Conservation (phyloP, 1,140 invertebrate species). For the Phymastichus coffea region DNA sequence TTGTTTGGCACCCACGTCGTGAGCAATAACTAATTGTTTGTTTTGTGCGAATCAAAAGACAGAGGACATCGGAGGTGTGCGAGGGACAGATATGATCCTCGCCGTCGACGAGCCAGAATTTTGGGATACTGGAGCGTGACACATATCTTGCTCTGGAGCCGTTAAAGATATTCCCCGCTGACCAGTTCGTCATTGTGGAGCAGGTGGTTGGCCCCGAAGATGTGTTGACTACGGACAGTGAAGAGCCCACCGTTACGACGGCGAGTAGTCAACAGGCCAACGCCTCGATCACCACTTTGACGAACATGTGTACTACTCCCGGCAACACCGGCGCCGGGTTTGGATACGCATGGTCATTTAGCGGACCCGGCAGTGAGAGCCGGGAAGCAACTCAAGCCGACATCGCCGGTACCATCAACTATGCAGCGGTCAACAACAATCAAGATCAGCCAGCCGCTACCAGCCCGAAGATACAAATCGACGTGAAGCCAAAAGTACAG, state of each 20-base stretch:
- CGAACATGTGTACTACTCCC: slow-evolving; percentile 56
- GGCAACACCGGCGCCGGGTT: slow-evolving; percentile 54
- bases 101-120: slow-evolving; percentile 21
- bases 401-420: slow-evolving; percentile 50
- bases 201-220: slow-evolving; percentile 49
- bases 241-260: slow-evolving; percentile 39
- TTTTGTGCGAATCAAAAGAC: no score
- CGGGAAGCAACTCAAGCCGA: slow-evolving; percentile 49
- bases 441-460: slow-evolving; percentile 55
- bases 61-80: background rate
- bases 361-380: slow-evolving; percentile 48
- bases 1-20: no score
- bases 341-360: slow-evolving; percentile 54
- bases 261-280: slow-evolving; percentile 41
- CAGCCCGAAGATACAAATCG: slow-evolving; percentile 54
- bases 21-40: no score
- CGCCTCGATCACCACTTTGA: slow-evolving; percentile 46
- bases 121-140: slow-evolving; percentile 57
- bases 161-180: slow-evolving; percentile 55
- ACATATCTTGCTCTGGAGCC: slow-evolving; percentile 50
- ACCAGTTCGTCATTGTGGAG: slow-evolving; percentile 55
- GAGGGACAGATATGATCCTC: slow-evolving; percentile 28
- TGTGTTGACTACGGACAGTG: slow-evolving; percentile 47
- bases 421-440: slow-evolving; percentile 54
- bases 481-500: slow-evolving; percentile 48